These are phyloP conservation scores for Chesias legatella DNA, from an alignment of 2,888 invertebrate species.

Conservation along the genomic window DNA sequence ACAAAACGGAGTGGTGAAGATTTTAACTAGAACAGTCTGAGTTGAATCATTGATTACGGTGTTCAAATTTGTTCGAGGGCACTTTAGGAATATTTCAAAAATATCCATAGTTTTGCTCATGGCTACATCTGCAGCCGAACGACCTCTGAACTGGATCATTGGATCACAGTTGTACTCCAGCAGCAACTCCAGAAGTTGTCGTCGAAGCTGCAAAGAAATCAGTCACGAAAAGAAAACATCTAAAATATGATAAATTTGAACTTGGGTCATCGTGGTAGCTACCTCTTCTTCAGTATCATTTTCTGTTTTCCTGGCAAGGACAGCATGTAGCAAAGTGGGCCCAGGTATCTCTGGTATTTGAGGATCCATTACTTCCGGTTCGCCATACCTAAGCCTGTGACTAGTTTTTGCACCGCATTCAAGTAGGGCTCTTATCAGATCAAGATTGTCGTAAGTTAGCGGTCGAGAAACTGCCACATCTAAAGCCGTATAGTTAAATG, in stretches of 20 bases:
- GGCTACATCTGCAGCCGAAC: constrained; percentile 51
- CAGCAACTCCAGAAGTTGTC: constrained; percentile 47
- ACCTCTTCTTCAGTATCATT: constrained; percentile 49
- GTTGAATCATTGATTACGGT: constrained; percentile 50
- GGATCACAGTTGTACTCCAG: constrained; percentile 52
- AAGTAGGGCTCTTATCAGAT: constrained; percentile 47
- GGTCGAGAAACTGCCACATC: constrained; percentile 54
- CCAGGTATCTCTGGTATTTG: constrained; percentile 33
- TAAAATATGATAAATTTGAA: too few relatives aligned
- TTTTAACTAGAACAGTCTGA: constrained; percentile 57
- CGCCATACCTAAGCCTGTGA: constrained; percentile 36
- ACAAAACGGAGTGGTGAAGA: constrained; percentile 51
- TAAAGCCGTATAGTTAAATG: constrained; percentile 46
- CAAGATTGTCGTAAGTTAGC: constrained; percentile 44
- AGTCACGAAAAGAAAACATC: too few relatives aligned
- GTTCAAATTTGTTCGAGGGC: constrained; percentile 51
- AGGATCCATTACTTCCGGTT: constrained; percentile 4
- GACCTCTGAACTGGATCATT: constrained; percentile 45
- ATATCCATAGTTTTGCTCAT: constrained; percentile 43
- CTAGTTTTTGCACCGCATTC: constrained; percentile 49
- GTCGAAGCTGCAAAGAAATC: constrained; percentile 41
- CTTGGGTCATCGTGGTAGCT: too few relatives aligned
- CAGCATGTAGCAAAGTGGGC: constrained; percentile 58
- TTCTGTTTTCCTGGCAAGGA: constrained; percentile 45
- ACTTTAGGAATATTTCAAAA: constrained; percentile 52